phyloP scores from a whole-genome alignment of 2,888 invertebrate species.

The Caenorhabditis sp. region DNA sequence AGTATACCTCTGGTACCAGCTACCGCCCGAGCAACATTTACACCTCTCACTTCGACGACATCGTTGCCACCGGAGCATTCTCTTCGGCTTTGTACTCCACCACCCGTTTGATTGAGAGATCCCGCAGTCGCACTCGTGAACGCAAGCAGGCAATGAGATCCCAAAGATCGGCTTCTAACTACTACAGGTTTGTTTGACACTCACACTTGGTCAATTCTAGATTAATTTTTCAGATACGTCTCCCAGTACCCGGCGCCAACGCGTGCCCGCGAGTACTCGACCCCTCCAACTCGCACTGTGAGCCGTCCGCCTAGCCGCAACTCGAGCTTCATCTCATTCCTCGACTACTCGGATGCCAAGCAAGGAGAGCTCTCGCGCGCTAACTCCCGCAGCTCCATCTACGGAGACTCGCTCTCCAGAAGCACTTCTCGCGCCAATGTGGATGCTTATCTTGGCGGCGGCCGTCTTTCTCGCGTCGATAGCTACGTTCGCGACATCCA shows the following conservation, averaged over 20 bases:
- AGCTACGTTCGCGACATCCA: conserved; percentile 76
- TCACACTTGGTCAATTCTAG: background rate
- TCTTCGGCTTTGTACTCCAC: conserved; percentile 77
- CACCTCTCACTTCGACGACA: conserved; percentile 77
- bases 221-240: conserved; percentile 60
- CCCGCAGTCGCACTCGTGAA: conserved; percentile 78
- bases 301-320: conserved; percentile 74
- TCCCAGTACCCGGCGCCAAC: conserved; percentile 74
- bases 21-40: conserved; percentile 73
- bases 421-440: conserved; percentile 77
- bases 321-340: conserved; percentile 77
- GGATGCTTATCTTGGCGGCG: conserved; percentile 75
- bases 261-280: conserved; percentile 77
- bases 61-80: conserved; percentile 77
- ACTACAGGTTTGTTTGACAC: conserved; percentile 61
- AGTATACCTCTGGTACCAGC: conserved; percentile 67
- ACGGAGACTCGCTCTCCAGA: conserved; percentile 74
- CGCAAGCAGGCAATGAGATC: conserved; percentile 76
- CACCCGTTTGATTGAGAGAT: conserved; percentile 76
- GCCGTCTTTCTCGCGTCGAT: conserved; percentile 78
- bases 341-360: conserved; percentile 76
- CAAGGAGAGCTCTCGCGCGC: conserved; percentile 76
- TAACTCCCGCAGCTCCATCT: conserved; percentile 73
- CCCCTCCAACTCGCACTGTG: conserved; percentile 72
- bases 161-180: conserved; percentile 76